phyloP scores from a whole-genome alignment of 2,888 invertebrate species.

The Euzophera pinguis region DNA sequence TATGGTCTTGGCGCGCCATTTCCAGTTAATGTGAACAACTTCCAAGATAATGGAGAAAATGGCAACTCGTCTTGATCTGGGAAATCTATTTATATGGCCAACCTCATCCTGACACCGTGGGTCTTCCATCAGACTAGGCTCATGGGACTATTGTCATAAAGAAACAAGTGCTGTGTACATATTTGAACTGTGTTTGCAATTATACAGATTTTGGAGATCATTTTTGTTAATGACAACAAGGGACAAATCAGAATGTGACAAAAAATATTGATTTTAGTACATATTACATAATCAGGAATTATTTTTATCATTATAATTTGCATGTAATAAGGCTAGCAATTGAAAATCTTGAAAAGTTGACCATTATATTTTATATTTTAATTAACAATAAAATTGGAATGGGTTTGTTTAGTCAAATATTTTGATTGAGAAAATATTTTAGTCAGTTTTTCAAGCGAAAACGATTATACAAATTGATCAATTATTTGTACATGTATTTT shows the following conservation, averaged over 20 bases:
- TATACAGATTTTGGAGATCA: not conserved
- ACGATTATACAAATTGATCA: constrained; percentile 8
- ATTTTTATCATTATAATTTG: constrained; percentile 5
- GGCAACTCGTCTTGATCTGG: constrained; percentile 72
- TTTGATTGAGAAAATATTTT: not conserved
- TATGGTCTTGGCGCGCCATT: constrained; percentile 96
- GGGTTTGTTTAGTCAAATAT: not conserved
- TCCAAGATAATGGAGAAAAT: constrained; percentile 84
- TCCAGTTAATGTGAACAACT: constrained; percentile 86
- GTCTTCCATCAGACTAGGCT: constrained; percentile 23
- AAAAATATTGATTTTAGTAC: constrained; percentile 5
- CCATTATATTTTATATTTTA: not conserved
- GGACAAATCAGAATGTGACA: constrained; percentile 5
- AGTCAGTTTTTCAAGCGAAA: constrained; percentile 8
- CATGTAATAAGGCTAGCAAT: not conserved
- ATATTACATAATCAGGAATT: not conserved
- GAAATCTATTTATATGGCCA: constrained; percentile 23
- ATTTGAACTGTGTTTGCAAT: not conserved
- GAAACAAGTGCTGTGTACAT: constrained; percentile 4
- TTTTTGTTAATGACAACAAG: not conserved
- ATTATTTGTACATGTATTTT: constrained; percentile 17
- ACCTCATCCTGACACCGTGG: constrained; percentile 28
- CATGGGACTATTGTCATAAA: not conserved
- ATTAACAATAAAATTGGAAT: not conserved
- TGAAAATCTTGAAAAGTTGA: constrained; percentile 1